phyloP scores from a whole-genome alignment of 2,888 invertebrate species.

The Beris morrisii region DNA sequence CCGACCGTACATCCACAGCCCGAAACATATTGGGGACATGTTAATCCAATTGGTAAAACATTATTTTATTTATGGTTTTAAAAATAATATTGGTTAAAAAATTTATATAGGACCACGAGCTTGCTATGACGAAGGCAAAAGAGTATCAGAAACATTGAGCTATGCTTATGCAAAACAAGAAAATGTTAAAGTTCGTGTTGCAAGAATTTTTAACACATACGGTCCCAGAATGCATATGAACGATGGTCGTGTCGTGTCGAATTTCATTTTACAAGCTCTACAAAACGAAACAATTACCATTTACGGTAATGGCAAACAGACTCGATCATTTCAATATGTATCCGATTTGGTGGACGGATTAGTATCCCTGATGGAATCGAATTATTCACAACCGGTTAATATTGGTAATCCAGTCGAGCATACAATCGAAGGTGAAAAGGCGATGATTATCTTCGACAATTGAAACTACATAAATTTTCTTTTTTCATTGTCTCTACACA shows the following conservation, averaged over 20 bases:
- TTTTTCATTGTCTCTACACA: conserved; percentile 51
- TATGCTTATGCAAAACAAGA: conserved; percentile 99
- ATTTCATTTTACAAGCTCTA: conserved; percentile 95
- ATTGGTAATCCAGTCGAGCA: conserved; percentile 98
- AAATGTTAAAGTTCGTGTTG: conserved; percentile 91
- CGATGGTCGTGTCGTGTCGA: conserved; percentile 97
- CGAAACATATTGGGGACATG: conserved; percentile 98
- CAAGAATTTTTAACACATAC: conserved; percentile 98
- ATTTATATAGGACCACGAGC: conserved; percentile 75
- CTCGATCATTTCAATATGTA: conserved; percentile 97
- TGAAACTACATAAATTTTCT: not conserved
- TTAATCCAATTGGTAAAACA: conserved; percentile 87
- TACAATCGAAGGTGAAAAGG: conserved; percentile 76
- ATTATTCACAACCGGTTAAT: conserved; percentile 91
- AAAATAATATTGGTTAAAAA: not conserved
- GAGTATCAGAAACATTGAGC: conserved; percentile 91
- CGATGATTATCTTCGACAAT: not conserved
- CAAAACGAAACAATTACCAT: conserved; percentile 94
- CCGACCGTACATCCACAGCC: conserved; percentile 97
- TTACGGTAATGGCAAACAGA: conserved; percentile 85
- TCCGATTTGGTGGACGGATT: conserved; percentile 96
- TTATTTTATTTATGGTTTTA: not conserved
- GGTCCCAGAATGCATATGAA: conserved; percentile 99
- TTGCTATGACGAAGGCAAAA: conserved; percentile 99
- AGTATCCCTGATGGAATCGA: conserved; percentile 88